Conservation (phyloP, 1,140 invertebrate species). For the Sycophila sp. region DNA sequence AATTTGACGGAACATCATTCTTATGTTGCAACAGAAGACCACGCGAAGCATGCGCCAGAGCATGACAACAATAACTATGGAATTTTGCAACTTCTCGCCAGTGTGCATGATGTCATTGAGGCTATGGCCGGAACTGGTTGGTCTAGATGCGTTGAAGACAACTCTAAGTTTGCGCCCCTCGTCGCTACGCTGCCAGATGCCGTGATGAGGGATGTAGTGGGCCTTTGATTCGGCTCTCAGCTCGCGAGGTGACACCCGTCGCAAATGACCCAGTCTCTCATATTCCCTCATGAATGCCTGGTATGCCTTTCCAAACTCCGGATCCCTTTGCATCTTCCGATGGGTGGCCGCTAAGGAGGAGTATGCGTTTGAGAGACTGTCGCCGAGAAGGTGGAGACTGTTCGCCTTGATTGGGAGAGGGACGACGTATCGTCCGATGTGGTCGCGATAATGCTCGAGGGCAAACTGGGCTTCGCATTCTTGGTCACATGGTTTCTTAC, state of each 20-base stretch:
- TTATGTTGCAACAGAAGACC: slow-evolving; percentile 9
- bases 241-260: neutral
- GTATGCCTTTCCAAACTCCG: neutral
- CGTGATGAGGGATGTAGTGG: slow-evolving; percentile 12
- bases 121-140: neutral
- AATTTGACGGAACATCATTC: slow-evolving; percentile 15
- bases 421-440: neutral
- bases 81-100: slow-evolving; percentile 1
- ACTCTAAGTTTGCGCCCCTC: slow-evolving; percentile 2
- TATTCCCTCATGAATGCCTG: neutral
- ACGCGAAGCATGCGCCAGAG: slow-evolving; percentile 10
- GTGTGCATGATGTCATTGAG: slow-evolving; percentile 11
- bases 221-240: neutral
- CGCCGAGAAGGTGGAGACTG: neutral
- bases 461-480: neutral
- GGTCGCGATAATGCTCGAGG: neutral
- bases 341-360: neutral
- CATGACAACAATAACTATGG: neutral
- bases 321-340: slow-evolving; percentile 1
- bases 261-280: neutral
- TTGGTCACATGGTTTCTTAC: neutral
- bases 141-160: slow-evolving; percentile 22
- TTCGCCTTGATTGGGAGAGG: neutral
- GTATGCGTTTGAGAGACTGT: neutral
- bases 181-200: slow-evolving; percentile 10